These are phyloP conservation scores for Temnothorax longispinosus DNA, from an alignment of 1,140 invertebrate species.

Conservation along the genomic window DNA sequence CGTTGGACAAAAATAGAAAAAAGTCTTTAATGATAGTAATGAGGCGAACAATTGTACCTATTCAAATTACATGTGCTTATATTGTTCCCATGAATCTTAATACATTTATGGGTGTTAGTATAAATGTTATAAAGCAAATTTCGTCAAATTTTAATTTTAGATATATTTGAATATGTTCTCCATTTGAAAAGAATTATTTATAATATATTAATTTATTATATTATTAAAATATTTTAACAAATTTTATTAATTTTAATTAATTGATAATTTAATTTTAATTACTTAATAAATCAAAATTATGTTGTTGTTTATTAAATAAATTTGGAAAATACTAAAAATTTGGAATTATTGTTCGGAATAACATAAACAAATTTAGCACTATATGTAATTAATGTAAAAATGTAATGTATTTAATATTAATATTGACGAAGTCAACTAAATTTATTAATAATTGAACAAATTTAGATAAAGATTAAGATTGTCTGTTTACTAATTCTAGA, in stretches of 20 bases:
- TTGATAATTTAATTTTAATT: neutral
- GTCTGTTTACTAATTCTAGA: conserved; percentile 41
- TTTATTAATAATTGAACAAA: neutral
- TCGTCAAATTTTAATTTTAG: neutral
- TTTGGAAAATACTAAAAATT: neutral
- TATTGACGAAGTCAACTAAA: neutral
- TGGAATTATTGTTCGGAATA: neutral
- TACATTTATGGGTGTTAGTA: conserved; percentile 56
- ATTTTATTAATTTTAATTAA: neutral
- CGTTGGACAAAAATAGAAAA: neutral
- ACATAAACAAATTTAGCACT: too few species aligned
- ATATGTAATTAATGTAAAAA: too few species aligned
- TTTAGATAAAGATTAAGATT: neutral
- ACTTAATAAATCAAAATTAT: neutral
- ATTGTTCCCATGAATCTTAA: conserved; percentile 51
- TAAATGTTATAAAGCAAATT: neutral
- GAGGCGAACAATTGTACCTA: conserved; percentile 45
- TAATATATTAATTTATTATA: neutral
- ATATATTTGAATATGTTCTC: neutral
- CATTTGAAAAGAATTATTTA: neutral
- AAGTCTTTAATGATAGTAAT: conserved; percentile 58
- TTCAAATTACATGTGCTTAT: conserved; percentile 54
- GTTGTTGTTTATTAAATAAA: neutral
- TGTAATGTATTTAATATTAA: neutral
- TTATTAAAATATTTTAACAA: neutral